These are phyloP conservation scores for Trematomus bernacchii DNA, from an alignment of 2,797 vertebrate genomes.

Conservation along the genomic window DNA sequence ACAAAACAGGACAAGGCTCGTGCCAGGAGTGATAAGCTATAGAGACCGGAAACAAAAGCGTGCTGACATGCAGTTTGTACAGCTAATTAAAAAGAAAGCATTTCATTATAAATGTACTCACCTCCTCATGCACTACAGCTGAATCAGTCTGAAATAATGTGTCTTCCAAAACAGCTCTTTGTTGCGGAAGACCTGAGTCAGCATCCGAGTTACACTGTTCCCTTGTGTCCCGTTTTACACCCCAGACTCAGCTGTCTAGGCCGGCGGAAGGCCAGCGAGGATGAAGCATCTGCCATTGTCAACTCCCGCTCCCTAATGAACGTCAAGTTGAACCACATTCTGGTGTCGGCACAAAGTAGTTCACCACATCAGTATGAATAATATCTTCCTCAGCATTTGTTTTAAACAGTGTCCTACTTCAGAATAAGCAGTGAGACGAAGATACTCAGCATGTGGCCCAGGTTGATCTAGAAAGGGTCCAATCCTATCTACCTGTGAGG, in stretches of 20 bases:
- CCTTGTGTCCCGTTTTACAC: conserved; percentile 49
- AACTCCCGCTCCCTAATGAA: conserved; percentile 56
- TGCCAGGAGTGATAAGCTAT: conserved; percentile 40
- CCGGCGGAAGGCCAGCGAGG: conserved; percentile 60
- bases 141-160: conserved; percentile 66
- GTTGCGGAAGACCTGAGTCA: conserved; percentile 68
- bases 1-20: conserved; percentile 34
- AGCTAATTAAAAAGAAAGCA: conserved; percentile 69
- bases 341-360: conserved; percentile 50
- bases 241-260: conserved; percentile 62
- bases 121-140: conserved; percentile 56
- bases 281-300: conserved; percentile 61
- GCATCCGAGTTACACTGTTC: conserved; percentile 60
- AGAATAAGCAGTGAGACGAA: conserved; percentile 40
- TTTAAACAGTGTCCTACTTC: conserved; percentile 60
- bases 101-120: conserved; percentile 69
- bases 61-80: conserved; percentile 56
- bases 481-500: conserved; percentile 28
- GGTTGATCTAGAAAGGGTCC: conserved; percentile 42
- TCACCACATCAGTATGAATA: conserved; percentile 56
- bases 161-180: conserved; percentile 57
- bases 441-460: conserved; percentile 24
- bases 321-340: conserved; percentile 52
- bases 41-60: conserved; percentile 52
- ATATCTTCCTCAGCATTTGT: conserved; percentile 38